These are phyloP conservation scores for Camelus bactrianus DNA, from an alignment of 2,113 vertebrate genomes.

Conservation along the genomic window DNA sequence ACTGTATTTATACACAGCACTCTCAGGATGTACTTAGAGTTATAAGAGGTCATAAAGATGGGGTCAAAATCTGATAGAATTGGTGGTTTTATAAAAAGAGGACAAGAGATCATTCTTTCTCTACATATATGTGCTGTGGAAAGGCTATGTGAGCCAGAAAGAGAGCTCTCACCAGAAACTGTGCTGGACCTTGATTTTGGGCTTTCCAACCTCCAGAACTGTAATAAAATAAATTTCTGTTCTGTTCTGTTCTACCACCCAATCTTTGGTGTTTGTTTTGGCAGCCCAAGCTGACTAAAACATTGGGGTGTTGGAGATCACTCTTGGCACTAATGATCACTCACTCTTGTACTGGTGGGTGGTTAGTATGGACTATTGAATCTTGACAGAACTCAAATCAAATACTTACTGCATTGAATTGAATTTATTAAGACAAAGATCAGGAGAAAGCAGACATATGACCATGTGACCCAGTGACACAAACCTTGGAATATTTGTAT, in stretches of 20 bases:
- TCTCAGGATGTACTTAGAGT: background rate
- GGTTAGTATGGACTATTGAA: background rate
- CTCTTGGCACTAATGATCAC: background rate
- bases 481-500: background rate
- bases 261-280: background rate
- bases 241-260: background rate
- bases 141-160: background rate
- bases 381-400: constrained; percentile 25
- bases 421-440: background rate
- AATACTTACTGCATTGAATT: background rate
- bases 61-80: background rate
- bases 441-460: background rate
- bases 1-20: background rate
- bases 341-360: background rate
- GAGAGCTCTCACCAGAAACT: background rate
- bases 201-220: background rate
- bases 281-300: background rate
- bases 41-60: background rate
- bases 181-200: background rate
- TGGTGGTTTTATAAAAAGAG: background rate
- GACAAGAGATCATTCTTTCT: background rate
- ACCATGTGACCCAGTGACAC: background rate
- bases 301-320: background rate
- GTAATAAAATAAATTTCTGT: background rate
- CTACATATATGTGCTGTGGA: background rate